Evolutionary conservation across 1,140 invertebrate species (phyloP).

Genomic region (Melanaphis sacchari): DNA sequence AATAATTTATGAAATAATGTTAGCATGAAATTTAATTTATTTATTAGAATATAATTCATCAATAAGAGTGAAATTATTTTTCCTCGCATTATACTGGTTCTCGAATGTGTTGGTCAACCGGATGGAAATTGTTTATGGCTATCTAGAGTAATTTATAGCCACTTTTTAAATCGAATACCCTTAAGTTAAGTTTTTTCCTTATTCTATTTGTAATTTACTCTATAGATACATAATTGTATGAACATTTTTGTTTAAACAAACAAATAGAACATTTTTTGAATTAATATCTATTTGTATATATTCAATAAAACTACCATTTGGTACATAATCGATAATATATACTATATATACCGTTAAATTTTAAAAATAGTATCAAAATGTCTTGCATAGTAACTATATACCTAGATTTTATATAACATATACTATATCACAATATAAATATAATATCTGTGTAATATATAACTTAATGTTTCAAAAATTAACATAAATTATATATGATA

Average conservation of each 20-base stretch:
- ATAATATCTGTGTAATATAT: too few relatives aligned
- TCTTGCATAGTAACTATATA: too few relatives aligned
- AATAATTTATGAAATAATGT: conserved; percentile 35
- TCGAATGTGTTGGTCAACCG: conserved; percentile 22
- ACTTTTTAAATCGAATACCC: conserved; percentile 19
- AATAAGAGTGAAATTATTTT: conserved; percentile 32
- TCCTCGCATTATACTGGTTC: not conserved
- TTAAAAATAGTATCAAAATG: too few relatives aligned
- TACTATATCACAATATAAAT: too few relatives aligned
- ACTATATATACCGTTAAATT: too few relatives aligned
- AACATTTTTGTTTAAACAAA: not conserved
- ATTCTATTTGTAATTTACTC: not conserved
- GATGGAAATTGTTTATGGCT: conserved; percentile 45
- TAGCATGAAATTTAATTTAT: not conserved
- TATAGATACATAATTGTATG: not conserved
- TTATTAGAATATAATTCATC: not conserved
- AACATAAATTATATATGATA: too few relatives aligned
- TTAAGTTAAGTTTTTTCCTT: not conserved
- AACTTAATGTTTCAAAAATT: too few relatives aligned
- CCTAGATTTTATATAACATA: too few relatives aligned
- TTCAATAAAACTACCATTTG: not conserved
- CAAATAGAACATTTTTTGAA: not conserved
- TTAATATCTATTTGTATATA: not conserved
- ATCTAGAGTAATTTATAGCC: not conserved
- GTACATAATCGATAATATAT: too few relatives aligned